These are phyloP conservation scores for Parazoanthus atlanticus DNA, from an alignment of 92 coral and sea anemone genomes.

Conservation along the genomic window DNA sequence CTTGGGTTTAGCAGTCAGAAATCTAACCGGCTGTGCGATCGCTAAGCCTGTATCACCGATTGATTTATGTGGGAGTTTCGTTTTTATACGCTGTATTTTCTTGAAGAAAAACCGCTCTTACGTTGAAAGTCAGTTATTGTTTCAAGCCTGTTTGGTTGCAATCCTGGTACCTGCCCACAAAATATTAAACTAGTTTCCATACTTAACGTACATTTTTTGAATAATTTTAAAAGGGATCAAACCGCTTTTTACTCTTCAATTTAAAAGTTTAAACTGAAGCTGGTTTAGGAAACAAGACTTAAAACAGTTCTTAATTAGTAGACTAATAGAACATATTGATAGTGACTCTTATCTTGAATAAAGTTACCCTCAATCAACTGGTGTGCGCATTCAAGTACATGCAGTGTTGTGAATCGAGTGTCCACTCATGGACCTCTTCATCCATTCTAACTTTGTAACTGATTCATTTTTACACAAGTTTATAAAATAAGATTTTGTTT, in stretches of 20 bases:
- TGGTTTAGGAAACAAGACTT: neutral
- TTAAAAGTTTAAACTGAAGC: no score
- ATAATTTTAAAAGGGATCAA: neutral
- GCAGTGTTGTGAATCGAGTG: conserved; percentile 21
- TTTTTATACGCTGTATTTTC: neutral
- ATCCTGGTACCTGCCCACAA: neutral
- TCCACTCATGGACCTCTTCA: conserved; percentile 6
- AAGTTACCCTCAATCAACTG: neutral
- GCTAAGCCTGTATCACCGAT: neutral
- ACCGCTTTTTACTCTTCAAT: neutral
- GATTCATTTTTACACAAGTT: neutral
- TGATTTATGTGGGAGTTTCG: neutral
- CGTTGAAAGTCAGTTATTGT: neutral
- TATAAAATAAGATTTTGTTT: conserved; percentile 14
- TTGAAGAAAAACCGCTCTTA: no score
- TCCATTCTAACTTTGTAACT: neutral
- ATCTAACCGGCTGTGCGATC: neutral
- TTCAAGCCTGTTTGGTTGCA: neutral
- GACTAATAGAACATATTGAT: neutral
- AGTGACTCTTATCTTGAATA: neutral
- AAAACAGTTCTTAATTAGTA: neutral
- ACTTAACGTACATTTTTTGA: neutral
- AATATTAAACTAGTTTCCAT: neutral
- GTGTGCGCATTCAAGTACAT: conserved; percentile 6
- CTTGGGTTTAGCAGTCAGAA: neutral